Conservation (phyloP, 2,113 vertebrate genomes). For the Vimba vimba region DNA sequence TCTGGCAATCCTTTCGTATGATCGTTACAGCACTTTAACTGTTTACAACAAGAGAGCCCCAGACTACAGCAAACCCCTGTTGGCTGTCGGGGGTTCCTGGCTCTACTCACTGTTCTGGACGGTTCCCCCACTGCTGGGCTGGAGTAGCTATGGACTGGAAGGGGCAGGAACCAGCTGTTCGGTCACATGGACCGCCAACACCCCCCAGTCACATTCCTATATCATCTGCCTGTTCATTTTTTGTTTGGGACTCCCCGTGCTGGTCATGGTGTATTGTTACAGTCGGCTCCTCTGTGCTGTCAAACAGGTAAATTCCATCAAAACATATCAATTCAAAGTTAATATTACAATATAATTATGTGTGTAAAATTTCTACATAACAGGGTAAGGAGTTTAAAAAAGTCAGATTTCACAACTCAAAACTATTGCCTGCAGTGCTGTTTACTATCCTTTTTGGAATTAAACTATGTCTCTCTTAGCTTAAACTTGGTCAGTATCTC, state of each 20-base stretch:
- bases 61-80: conserved; percentile 77
- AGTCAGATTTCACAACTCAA: neutral
- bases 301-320: conserved; percentile 78
- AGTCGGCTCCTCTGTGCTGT: conserved; percentile 81
- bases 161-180: conserved; percentile 88
- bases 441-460: neutral
- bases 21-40: conserved; percentile 86
- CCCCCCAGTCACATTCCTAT: conserved; percentile 78
- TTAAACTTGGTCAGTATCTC: conserved; percentile 33
- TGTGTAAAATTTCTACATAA: neutral
- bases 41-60: conserved; percentile 78
- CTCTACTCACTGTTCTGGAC: conserved; percentile 88
- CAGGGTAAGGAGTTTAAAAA: neutral
- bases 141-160: conserved; percentile 86
- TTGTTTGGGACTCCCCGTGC: conserved; percentile 83
- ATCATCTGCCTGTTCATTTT: conserved; percentile 88
- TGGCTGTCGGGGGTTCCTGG: conserved; percentile 83
- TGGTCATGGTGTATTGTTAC: conserved; percentile 87
- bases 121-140: conserved; percentile 84
- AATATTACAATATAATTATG: neutral
- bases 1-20: conserved; percentile 84
- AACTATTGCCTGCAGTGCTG: neutral
- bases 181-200: conserved; percentile 80
- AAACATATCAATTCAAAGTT: neutral
- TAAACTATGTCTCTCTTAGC: neutral